Base-by-base conservation (phyloP, 1,140 invertebrate genomes). In the Lepidurus packardi region DNA sequence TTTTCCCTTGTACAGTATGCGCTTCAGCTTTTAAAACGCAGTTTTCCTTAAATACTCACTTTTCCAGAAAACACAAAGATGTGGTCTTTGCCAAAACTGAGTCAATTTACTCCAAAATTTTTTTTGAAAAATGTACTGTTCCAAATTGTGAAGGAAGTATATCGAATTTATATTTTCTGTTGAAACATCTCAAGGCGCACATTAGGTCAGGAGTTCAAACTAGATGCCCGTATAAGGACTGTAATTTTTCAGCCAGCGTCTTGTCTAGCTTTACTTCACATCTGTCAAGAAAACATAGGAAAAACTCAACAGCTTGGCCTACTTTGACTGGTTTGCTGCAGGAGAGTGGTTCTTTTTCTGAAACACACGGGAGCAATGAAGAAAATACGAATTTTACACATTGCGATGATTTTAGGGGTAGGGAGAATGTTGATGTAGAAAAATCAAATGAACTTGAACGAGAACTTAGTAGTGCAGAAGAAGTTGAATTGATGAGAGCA, bases 21-120 rank as follows among this genome's bases (percentile, higher is more conserved):
- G 45, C 45, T 47, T 47, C 45, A 47, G 45, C 45, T 47, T 47
- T 47, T 47, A 47, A 47, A 47, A 47, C 45, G 45, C 45, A 16
- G 10, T 47, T 47, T 47, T 47, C 45, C 45, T 16, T 47, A 47
- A 47, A 47, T 47, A 47, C 45, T 47, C 45, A 47, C 45, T 47
- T 47, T 16, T 11, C 45, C 16, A 47, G 45, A 47, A 47, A 47
- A 47, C 45, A 47, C 45, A 47, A 47, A 16, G 45, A 47, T 47
- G 45, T 16, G 10, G 16, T 47, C 16, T 47, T 47, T 47, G 45
- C 45, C 16, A 47, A 47, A 47, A 47, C 45, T 10, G 45, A 47
- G 9, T 47, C 45, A 47, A 11, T 47, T 10, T 47, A 47, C 16
- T 10, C 45, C 9, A 47, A 47, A 47, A 4, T 1, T 11, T 47